Conservation (phyloP, 1,140 invertebrate genomes). For the Polypedilum vanderplanki region DNA sequence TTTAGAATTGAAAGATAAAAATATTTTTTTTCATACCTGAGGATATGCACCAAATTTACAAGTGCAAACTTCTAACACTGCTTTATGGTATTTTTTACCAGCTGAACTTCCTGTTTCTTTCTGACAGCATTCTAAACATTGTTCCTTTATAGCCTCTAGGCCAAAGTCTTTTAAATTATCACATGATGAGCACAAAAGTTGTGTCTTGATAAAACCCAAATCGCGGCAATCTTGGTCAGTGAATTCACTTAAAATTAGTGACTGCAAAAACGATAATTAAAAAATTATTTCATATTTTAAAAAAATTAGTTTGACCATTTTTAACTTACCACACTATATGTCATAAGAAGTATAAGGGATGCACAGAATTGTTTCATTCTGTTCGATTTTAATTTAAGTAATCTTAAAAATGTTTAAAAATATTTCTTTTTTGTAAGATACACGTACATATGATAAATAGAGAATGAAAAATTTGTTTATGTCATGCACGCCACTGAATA, state of each 20-base stretch:
- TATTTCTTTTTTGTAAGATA: too few species aligned
- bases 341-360: background rate
- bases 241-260: slow-evolving; percentile 48
- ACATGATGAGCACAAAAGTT: slow-evolving; percentile 82
- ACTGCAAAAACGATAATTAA: background rate
- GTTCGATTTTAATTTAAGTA: too few species aligned
- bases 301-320: background rate
- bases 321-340: background rate
- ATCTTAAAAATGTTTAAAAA: too few species aligned
- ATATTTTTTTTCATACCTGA: slow-evolving; percentile 48
- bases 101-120: slow-evolving; percentile 60
- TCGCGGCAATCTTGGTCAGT: slow-evolving; percentile 73
- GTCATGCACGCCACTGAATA: too few species aligned
- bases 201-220: slow-evolving; percentile 80
- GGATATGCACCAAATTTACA: slow-evolving; percentile 94
- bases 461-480: too few species aligned
- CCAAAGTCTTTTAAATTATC: slow-evolving; percentile 73
- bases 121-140: slow-evolving; percentile 68
- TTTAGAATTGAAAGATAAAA: background rate
- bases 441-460: too few species aligned
- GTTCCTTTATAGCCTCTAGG: slow-evolving; percentile 58
- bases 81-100: slow-evolving; percentile 68
- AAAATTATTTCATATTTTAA: background rate
- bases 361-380: too few species aligned
- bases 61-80: slow-evolving; percentile 84